A percentile compares a stretch with the other conserved stretches of the same genome.
phyloP scores from a whole-genome alignment of 1,140 invertebrate species.

The Papilio polyxenes region DNA sequence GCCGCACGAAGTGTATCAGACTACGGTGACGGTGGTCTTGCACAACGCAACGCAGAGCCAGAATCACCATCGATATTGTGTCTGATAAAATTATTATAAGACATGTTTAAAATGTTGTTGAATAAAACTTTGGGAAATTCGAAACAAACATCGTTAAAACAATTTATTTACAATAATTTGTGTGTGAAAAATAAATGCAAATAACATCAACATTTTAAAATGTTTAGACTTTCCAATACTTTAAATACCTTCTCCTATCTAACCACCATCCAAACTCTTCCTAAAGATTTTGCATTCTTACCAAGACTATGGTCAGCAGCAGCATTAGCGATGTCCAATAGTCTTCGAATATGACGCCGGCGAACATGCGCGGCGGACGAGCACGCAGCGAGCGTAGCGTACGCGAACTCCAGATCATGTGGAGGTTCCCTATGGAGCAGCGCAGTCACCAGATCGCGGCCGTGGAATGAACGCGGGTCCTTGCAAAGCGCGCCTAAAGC shows the following conservation, averaged over 20 bases:
- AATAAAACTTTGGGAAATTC: too few relatives aligned
- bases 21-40: conserved; percentile 90
- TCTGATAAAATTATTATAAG: conserved; percentile 79
- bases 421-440: conserved; percentile 86
- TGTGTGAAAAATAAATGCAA: too few relatives aligned
- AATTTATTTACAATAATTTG: too few relatives aligned
- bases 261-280: neutral
- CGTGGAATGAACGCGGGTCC: conserved; percentile 90
- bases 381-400: conserved; percentile 83
- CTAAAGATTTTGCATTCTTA: conserved; percentile 55
- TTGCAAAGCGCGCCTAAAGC: conserved; percentile 89
- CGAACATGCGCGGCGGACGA: conserved; percentile 90
- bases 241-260: too few relatives aligned
- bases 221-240: too few relatives aligned
- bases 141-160: too few relatives aligned
- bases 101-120: neutral
- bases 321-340: conserved; percentile 88
- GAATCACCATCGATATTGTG: conserved; percentile 90
- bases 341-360: conserved; percentile 87
- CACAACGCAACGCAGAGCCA: conserved; percentile 91
- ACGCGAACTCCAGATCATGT: conserved; percentile 86
- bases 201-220: too few relatives aligned
- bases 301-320: conserved; percentile 88
- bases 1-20: conserved; percentile 87
- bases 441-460: conserved; percentile 88